Conservation (phyloP, 2,113 vertebrate genomes). For the Blennius ocellaris region DNA sequence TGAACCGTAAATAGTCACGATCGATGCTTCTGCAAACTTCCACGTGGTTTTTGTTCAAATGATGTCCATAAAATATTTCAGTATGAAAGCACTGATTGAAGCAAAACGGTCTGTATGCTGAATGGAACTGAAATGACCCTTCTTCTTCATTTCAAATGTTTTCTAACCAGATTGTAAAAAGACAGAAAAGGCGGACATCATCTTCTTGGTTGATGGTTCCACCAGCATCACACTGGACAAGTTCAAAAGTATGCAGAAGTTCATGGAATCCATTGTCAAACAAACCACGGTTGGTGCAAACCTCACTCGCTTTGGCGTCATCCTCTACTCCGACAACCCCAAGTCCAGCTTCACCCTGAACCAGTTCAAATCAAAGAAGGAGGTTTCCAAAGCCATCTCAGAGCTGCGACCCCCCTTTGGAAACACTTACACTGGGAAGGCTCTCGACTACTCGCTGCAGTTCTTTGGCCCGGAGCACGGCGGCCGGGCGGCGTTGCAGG, state of each 20-base stretch:
- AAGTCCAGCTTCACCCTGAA: conserved; percentile 73
- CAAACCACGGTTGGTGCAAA: conserved; percentile 75
- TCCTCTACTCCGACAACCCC: conserved; percentile 71
- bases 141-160: not conserved
- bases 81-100: too few relatives aligned
- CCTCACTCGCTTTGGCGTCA: conserved; percentile 80
- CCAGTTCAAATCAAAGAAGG: conserved; percentile 54
- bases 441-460: conserved; percentile 73
- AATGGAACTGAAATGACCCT: too few relatives aligned
- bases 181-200: conserved; percentile 83
- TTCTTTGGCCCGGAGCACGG: conserved; percentile 74
- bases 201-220: conserved; percentile 86
- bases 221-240: conserved; percentile 54
- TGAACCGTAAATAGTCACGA: too few relatives aligned
- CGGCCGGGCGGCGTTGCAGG: conserved; percentile 55
- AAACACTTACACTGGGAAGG: conserved; percentile 77
- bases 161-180: conserved; percentile 79
- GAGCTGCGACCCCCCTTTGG: conserved; percentile 36
- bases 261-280: conserved; percentile 84
- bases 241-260: conserved; percentile 79
- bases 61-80: too few relatives aligned
- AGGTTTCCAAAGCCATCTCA: conserved; percentile 72
- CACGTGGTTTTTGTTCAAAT: too few relatives aligned
- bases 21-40: too few relatives aligned
- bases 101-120: too few relatives aligned